Conservation (phyloP, 53 echinoderm and acorn worm genomes). For the Astropecten irregularis region DNA sequence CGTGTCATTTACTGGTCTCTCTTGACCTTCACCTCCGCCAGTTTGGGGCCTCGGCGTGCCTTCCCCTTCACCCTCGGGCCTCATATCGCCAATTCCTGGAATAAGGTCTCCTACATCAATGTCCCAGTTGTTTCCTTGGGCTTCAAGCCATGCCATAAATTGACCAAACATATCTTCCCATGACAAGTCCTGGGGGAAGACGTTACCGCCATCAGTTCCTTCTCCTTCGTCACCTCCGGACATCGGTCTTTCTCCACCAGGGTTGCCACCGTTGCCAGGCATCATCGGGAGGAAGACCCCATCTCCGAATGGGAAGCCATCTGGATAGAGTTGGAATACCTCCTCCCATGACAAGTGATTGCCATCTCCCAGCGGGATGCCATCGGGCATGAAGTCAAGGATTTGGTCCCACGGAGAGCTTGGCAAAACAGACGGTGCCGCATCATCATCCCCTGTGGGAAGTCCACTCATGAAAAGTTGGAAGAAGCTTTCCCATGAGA, state of each 20-base stretch:
- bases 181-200: neutral
- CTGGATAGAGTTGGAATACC: neutral
- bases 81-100: neutral
- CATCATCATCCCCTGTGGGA: neutral
- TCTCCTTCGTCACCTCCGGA: too few species aligned
- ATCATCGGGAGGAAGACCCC: neutral
- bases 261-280: neutral
- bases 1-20: neutral
- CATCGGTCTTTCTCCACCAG: neutral
- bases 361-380: constrained; percentile 11
- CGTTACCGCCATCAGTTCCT: too few species aligned
- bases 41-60: neutral
- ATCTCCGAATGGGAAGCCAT: constrained; percentile 21
- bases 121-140: neutral
- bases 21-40: neutral
- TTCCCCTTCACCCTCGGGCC: neutral
- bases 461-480: constrained; percentile 8
- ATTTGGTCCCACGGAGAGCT: neutral
- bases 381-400: neutral
- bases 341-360: neutral
- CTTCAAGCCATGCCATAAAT: neutral
- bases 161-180: neutral
- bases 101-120: too few species aligned
- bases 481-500: constrained; percentile 5
- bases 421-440: neutral